These are phyloP conservation scores for Blera fallax DNA, from an alignment of 2,888 invertebrate species.

Conservation along the genomic window DNA sequence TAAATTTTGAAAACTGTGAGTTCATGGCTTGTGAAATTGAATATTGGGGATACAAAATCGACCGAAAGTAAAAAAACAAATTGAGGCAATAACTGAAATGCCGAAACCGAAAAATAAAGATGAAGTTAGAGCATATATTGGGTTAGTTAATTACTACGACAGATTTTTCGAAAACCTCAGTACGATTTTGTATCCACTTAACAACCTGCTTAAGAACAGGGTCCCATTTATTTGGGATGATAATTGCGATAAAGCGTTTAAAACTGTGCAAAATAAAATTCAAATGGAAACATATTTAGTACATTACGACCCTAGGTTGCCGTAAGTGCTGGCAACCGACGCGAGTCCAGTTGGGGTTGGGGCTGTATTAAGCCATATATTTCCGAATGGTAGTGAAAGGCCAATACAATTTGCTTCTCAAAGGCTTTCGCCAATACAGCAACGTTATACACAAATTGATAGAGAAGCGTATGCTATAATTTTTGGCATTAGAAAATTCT, in stretches of 20 bases:
- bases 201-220: constrained; percentile 20
- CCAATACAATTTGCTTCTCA: neutral
- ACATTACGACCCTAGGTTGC: constrained; percentile 75
- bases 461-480: neutral
- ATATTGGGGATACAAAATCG: constrained; percentile 75
- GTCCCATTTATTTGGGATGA: constrained; percentile 72
- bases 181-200: no score
- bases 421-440: neutral
- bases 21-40: constrained; percentile 74
- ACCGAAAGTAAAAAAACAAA: no score
- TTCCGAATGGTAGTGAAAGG: neutral
- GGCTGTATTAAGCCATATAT: neutral
- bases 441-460: neutral
- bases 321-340: constrained; percentile 70
- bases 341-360: constrained; percentile 34
- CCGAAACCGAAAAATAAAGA: constrained; percentile 44
- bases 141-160: constrained; percentile 76
- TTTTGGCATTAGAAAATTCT: no score
- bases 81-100: no score
- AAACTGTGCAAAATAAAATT: no score
- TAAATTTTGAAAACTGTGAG: constrained; percentile 75
- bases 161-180: constrained; percentile 60
- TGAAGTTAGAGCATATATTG: constrained; percentile 73
- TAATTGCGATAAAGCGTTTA: constrained; percentile 70
- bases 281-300: constrained; percentile 60